Percentiles rank a stretch among this genome's conserved stretches.
Evolutionary conservation across 2,113 vertebrate species (phyloP).

Genomic region (Procapra przewalskii): DNA sequence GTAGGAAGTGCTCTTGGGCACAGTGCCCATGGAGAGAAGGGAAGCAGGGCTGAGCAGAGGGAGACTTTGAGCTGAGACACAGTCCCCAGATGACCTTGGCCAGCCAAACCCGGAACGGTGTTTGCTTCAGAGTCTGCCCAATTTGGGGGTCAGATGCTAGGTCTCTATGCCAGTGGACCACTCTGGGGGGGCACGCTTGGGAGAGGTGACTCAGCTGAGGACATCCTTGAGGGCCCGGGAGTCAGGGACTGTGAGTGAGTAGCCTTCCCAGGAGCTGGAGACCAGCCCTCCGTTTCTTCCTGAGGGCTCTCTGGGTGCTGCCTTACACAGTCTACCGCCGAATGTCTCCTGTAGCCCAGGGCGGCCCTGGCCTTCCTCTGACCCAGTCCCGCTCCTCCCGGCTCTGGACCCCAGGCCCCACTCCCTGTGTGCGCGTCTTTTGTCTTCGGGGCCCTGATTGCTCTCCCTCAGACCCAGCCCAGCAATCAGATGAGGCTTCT

Average conservation of each 20-base stretch:
- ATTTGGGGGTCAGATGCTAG: neutral
- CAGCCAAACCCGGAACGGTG: neutral
- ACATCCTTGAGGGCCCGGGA: neutral
- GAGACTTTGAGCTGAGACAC: neutral
- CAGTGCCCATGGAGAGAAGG: accelerated
- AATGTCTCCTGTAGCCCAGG: neutral
- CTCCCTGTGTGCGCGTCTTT: accelerated
- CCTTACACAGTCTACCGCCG: accelerated
- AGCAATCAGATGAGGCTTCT: neutral
- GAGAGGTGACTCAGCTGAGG: neutral
- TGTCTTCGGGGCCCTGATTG: no score
- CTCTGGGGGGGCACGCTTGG: neutral
- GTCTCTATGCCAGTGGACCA: neutral
- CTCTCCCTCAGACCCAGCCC: neutral
- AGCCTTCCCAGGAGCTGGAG: neutral
- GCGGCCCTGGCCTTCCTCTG: neutral
- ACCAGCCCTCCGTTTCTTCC: neutral
- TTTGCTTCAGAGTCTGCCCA: neutral
- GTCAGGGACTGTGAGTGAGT: neutral
- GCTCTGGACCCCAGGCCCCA: no score
- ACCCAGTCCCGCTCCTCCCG: neutral
- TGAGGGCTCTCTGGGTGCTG: neutral
- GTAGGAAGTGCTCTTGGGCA: neutral
- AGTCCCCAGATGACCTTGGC: neutral
- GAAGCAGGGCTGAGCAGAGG: neutral